These are phyloP conservation scores for Ennomos erosarius DNA, from an alignment of 2,888 invertebrate genomes.

Conservation along the genomic window DNA sequence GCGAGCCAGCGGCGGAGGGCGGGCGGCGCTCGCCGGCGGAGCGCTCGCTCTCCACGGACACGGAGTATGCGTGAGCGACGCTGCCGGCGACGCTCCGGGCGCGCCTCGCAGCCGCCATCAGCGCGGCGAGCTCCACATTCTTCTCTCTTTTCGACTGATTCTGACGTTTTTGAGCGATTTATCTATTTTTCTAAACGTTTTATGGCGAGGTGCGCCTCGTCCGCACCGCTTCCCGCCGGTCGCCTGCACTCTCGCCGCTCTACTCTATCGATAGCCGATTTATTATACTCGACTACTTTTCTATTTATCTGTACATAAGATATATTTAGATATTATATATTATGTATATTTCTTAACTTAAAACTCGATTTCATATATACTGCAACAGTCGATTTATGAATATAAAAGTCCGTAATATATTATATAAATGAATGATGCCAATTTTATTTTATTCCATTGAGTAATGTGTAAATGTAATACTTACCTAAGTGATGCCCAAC, in stretches of 20 bases:
- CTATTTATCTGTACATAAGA: conserved; percentile 85
- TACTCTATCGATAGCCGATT: conserved; percentile 82
- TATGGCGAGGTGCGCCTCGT: conserved; percentile 83
- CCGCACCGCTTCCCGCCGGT: conserved; percentile 83
- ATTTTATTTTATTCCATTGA: conserved; percentile 9
- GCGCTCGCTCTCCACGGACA: conserved; percentile 88
- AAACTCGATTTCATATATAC: conserved; percentile 84
- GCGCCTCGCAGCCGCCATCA: conserved; percentile 24
- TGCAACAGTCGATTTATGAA: conserved; percentile 84
- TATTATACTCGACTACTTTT: conserved; percentile 84
- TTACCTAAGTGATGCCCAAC: no score
- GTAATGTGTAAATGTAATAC: no score
- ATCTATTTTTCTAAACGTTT: conserved; percentile 85
- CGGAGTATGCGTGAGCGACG: conserved; percentile 89
- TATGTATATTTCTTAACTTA: conserved; percentile 84
- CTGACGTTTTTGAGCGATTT: conserved; percentile 85
- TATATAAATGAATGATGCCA: conserved; percentile 43
- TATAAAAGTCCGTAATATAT: conserved; percentile 75
- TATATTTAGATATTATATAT: conserved; percentile 85
- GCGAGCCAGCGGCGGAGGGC: conserved; percentile 73
- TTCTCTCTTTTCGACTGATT: conserved; percentile 82
- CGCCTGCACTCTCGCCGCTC: conserved; percentile 84
- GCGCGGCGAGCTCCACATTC: conserved; percentile 62
- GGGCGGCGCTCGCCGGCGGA: conserved; percentile 83
- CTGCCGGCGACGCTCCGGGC: conserved; percentile 17